A percentile compares a stretch with the other conserved stretches of the same genome.
phyloP scores from a whole-genome alignment of 2,797 vertebrate genomes.

The Harpagifer antarcticus region DNA sequence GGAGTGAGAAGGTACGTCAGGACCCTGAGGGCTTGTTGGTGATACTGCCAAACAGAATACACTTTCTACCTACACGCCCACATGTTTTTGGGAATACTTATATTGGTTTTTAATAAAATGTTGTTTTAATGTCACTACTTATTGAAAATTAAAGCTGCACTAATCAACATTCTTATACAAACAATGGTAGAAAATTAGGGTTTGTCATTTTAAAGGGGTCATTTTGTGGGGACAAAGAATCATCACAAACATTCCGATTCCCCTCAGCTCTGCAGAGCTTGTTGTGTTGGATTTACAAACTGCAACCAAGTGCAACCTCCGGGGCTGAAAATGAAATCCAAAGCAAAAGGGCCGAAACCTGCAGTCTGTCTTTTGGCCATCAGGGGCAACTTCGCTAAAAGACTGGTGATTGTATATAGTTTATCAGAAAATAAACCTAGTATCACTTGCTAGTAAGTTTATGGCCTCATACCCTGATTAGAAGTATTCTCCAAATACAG shows the following conservation, averaged over 20 bases:
- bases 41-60: not conserved
- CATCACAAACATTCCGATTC: too few relatives aligned
- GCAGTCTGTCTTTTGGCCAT: too few relatives aligned
- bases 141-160: not conserved
- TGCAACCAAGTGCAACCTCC: not conserved
- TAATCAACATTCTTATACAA: not conserved
- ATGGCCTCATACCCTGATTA: too few relatives aligned
- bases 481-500: too few relatives aligned
- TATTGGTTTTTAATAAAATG: not conserved
- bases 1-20: conserved; percentile 96
- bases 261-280: not conserved
- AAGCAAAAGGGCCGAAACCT: too few relatives aligned
- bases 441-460: too few relatives aligned
- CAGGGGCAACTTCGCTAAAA: too few relatives aligned
- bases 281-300: not conserved
- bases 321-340: too few relatives aligned
- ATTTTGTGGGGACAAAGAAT: not conserved
- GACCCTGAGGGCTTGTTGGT: not conserved
- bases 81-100: not conserved
- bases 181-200: too few relatives aligned
- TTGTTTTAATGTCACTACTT: not conserved
- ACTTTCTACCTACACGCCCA: not conserved
- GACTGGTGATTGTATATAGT: too few relatives aligned
- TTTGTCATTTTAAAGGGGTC: not conserved
- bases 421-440: too few relatives aligned